phyloP scores from a whole-genome alignment of 2,113 vertebrate genomes.

The Cervus canadensis region DNA sequence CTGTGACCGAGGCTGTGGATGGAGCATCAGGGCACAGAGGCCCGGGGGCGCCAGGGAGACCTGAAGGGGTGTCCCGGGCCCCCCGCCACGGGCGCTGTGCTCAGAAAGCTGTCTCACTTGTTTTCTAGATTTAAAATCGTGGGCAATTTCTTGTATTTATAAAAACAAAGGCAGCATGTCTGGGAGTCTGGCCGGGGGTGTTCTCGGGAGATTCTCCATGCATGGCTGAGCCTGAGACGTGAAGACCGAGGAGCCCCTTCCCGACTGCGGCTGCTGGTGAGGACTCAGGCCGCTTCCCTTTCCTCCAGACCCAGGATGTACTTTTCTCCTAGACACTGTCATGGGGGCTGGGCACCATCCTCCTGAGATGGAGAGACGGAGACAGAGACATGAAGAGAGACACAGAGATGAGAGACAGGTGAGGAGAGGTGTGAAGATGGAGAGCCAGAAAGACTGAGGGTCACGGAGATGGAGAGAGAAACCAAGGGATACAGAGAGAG shows the following conservation, averaged over 20 bases:
- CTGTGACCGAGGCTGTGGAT: neutral
- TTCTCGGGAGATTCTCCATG: neutral
- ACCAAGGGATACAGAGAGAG: too few relatives aligned
- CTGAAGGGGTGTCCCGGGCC: neutral
- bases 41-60: neutral
- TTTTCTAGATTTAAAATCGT: neutral
- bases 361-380: neutral
- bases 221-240: neutral
- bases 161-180: neutral
- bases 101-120: neutral
- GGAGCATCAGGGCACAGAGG: neutral
- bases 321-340: neutral
- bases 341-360: neutral
- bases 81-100: fast-evolving
- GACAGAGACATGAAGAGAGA: too few relatives aligned
- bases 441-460: neutral
- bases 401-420: neutral
- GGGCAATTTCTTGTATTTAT: neutral
- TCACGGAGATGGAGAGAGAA: neutral
- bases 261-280: fast-evolving
- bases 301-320: neutral
- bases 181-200: neutral
- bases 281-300: neutral
- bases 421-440: neutral
- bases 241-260: neutral